These are phyloP conservation scores for Heliconius hewitsoni DNA, from an alignment of 1,140 invertebrate species.

Conservation along the genomic window DNA sequence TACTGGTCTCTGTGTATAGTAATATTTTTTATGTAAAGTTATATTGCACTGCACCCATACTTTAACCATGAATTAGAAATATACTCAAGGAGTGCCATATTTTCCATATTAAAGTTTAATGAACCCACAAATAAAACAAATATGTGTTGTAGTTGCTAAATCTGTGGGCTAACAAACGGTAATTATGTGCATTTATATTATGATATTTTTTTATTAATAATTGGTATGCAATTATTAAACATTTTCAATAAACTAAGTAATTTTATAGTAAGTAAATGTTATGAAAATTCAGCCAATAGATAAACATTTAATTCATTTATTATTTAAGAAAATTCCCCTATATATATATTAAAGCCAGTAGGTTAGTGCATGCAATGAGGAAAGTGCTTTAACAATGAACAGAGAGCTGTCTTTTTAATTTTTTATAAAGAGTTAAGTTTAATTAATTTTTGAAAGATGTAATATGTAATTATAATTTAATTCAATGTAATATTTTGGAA, in stretches of 20 bases:
- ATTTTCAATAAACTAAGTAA: conserved; percentile 53
- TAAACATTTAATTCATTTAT: conserved; percentile 54
- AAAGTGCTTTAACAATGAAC: conserved; percentile 70
- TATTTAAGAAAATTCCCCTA: conserved; percentile 58
- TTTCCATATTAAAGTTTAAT: conserved; percentile 36
- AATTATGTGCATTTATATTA: conserved; percentile 41
- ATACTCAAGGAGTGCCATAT: conserved; percentile 44
- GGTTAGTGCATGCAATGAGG: conserved; percentile 73
- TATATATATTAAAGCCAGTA: conserved; percentile 71
- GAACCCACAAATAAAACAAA: conserved; percentile 25
- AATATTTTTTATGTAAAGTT: conserved; percentile 37
- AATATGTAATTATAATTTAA: conserved; percentile 30
- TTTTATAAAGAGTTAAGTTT: conserved; percentile 37
- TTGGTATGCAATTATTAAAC: conserved; percentile 55
- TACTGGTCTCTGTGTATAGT: conserved; percentile 1
- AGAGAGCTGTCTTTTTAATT: conserved; percentile 56
- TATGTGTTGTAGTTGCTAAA: conserved; percentile 9
- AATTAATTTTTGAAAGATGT: conserved; percentile 27
- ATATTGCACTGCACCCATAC: conserved; percentile 71
- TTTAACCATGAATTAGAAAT: conserved; percentile 15
- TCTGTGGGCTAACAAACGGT: conserved; percentile 16
- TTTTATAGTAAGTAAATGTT: conserved; percentile 48
- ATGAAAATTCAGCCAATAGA: conserved; percentile 66
- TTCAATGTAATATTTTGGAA: conserved; percentile 48
- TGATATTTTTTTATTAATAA: conserved; percentile 42